Conservation (phyloP, 2,888 invertebrate genomes). For the Lymantria monacha region DNA sequence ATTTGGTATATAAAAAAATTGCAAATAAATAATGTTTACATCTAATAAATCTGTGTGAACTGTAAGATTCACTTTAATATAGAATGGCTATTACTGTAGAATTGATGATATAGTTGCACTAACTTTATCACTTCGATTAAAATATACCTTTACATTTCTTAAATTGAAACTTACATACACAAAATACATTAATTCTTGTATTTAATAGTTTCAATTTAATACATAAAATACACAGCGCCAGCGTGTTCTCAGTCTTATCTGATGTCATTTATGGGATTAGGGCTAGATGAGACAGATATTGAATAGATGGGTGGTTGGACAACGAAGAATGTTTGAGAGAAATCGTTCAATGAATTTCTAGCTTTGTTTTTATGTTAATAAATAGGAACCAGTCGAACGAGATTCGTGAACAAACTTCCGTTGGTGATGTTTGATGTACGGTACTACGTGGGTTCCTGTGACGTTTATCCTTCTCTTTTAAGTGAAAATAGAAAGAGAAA, state of each 20-base stretch:
- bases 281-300: conserved; percentile 74
- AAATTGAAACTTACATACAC: too few species aligned
- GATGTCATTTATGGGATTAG: conserved; percentile 80
- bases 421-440: conserved; percentile 60
- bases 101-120: too few species aligned
- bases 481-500: conserved; percentile 30
- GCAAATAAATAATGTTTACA: too few species aligned
- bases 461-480: conserved; percentile 27
- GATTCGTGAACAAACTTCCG: conserved; percentile 67
- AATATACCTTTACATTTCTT: too few species aligned
- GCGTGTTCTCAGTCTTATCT: conserved; percentile 63
- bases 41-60: too few species aligned
- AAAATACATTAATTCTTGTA: background rate
- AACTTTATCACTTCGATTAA: too few species aligned
- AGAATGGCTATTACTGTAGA: too few species aligned
- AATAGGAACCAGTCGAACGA: conserved; percentile 57
- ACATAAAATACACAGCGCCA: conserved; percentile 46
- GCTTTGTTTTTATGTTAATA: conserved; percentile 80
- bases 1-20: too few species aligned
- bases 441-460: conserved; percentile 48
- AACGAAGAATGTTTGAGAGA: conserved; percentile 69
- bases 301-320: conserved; percentile 64
- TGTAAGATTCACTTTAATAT: too few species aligned
- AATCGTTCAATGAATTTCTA: conserved; percentile 72
- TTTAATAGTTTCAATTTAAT: conserved; percentile 37